Evolutionary conservation across 2,797 vertebrate genomes (phyloP), one percentile per base, ranked within the genome.

Genomic region (Chloroceryle amazona): DNA sequence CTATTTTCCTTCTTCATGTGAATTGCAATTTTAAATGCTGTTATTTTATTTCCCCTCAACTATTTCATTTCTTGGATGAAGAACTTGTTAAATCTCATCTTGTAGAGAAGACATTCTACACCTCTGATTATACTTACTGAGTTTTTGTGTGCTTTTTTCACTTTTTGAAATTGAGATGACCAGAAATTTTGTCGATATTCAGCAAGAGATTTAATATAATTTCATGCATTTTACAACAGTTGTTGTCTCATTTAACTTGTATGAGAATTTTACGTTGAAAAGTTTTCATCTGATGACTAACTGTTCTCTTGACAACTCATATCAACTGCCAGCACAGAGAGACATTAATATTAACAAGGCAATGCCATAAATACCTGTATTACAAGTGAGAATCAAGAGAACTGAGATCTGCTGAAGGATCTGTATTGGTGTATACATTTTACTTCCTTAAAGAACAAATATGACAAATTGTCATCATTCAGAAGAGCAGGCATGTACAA

Each of bases 261-360:
- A 55, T 85, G 74, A 91, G 67, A 62, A 89, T 46, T 92, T 86
- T 63, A 66, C 79, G 91, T 89, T 70, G 55, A 84, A 70, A 92
- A 92, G 49, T 51, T 93, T 22, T 72, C 51, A 31, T 55, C 35
- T 76, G 67, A 55, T 55, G 49, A 85, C 44, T 89, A 91, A 46
- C 46, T 49, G 23, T 89, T 92, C 55, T 35, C 79, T 92, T 93
- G 91, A 39, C 29, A 93, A 61, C n/a, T 66, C 33, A 62, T 76
- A 66, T 81, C 55, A 85, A 51, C 67, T 80, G 62, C 65, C 71
- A 91, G 63, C 21, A 63, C 25, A 57, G 29, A 75, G 29, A 91
- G 9, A 4, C 58, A 93, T 81, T 91, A 90, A 66, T 85, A 79
- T 73, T 86, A 82, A 55, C 19, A 62, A 68, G 37, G 15, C 5